phyloP scores from a whole-genome alignment of 2,888 invertebrate species.

The Hydroisotoma schaefferi region DNA sequence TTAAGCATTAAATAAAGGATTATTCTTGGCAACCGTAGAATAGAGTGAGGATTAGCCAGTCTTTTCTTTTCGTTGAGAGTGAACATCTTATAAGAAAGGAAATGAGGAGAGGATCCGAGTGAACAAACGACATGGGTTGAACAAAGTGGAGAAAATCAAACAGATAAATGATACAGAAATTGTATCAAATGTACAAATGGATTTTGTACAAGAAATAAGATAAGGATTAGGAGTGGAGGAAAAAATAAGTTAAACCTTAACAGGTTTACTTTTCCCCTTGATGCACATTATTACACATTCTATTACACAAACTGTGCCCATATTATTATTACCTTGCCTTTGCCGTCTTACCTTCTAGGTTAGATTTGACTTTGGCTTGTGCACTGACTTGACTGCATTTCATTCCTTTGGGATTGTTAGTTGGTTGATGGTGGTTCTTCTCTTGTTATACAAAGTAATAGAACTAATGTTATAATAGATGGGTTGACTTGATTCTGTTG shows the following conservation, averaged over 20 bases:
- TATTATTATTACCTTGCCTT: no score
- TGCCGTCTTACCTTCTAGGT: not conserved
- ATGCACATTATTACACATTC: no score
- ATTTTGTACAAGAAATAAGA: not conserved
- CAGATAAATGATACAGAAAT: not conserved
- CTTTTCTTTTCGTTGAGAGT: no score
- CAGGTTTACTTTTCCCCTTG: no score
- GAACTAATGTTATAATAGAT: constrained; percentile 9
- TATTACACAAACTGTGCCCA: no score
- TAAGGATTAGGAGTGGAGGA: no score
- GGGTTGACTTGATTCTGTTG: constrained; percentile 11
- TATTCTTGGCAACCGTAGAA: not conserved
- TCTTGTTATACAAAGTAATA: constrained; percentile 2
- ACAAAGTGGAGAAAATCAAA: not conserved
- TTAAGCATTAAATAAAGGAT: not conserved
- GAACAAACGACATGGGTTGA: not conserved
- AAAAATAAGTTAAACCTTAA: no score
- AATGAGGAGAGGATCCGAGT: no score
- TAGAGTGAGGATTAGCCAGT: no score
- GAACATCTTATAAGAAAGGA: no score
- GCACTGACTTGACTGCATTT: not conserved
- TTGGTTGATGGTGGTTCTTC: no score
- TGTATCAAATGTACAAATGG: not conserved
- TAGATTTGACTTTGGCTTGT: not conserved
- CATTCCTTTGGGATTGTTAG: no score